Percentiles rank a stretch among this genome's conserved stretches.
phyloP scores from a whole-genome alignment of 2,113 vertebrate species.

The Tupaia chinensis region DNA sequence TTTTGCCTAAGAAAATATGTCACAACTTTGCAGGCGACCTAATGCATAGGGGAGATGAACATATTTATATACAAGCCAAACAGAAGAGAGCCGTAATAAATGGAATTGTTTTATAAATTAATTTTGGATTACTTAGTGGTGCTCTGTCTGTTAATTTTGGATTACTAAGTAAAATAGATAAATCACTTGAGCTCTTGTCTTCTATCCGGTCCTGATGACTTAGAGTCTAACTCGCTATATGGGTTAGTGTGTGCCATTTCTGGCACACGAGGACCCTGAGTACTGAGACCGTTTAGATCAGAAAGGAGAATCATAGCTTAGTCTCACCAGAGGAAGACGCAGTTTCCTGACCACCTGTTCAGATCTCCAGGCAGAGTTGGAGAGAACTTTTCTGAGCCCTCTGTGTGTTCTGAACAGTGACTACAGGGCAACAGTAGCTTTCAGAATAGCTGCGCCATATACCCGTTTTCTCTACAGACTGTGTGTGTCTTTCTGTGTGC shows the following conservation, averaged over 20 bases:
- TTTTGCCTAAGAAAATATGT: no score
- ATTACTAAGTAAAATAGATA: not conserved
- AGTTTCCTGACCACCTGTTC: not conserved
- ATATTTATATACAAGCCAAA: slow-evolving; percentile 6
- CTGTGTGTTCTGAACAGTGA: not conserved
- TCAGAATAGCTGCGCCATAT: not conserved
- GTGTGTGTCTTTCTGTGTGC: not conserved
- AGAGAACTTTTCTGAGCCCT: not conserved
- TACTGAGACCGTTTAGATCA: not conserved
- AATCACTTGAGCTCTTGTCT: slow-evolving; percentile 44
- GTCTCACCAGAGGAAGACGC: not conserved
- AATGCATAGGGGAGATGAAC: slow-evolving; percentile 25
- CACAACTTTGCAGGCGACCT: no score
- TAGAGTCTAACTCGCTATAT: not conserved
- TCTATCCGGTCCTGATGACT: not conserved
- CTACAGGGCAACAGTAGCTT: not conserved
- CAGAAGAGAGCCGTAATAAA: slow-evolving; percentile 33
- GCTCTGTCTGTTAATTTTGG: slow-evolving; percentile 13
- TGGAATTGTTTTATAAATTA: not conserved
- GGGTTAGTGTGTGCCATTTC: not conserved
- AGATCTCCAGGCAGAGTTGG: not conserved
- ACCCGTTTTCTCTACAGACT: not conserved
- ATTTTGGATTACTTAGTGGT: not conserved
- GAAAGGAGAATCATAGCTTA: not conserved
- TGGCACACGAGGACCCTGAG: not conserved